A percentile compares a stretch with the other conserved stretches of the same genome.
Evolutionary conservation across 2,888 invertebrate genomes (phyloP).

Genomic region (Toxonevra muliebris): DNA sequence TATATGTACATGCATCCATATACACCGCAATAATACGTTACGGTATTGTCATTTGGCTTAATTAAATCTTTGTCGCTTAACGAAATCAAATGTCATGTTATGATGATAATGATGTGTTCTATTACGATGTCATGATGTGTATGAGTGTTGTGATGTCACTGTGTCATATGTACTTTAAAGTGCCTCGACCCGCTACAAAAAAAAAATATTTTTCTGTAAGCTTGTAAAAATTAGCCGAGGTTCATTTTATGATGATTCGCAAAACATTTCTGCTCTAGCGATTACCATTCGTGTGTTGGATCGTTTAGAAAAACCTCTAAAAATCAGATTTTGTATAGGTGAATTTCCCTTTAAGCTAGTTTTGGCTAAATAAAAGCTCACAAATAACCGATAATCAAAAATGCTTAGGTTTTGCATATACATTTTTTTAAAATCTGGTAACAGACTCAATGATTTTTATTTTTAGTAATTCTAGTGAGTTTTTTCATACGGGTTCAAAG

Average conservation of each 20-base stretch:
- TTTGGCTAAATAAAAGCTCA: too few species aligned
- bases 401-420: too few species aligned
- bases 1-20: too few species aligned
- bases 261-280: too few species aligned
- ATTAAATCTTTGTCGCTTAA: slow-evolving; percentile 17
- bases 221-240: neutral
- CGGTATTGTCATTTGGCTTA: slow-evolving; percentile 18
- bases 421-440: too few species aligned
- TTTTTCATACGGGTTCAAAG: too few species aligned
- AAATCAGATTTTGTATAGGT: neutral
- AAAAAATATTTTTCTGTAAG: neutral
- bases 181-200: neutral
- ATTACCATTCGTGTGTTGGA: neutral
- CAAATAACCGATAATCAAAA: too few species aligned
- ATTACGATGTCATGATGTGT: neutral
- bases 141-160: slow-evolving; percentile 15
- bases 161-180: slow-evolving; percentile 12
- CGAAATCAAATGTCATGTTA: slow-evolving; percentile 15
- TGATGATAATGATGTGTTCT: too few species aligned
- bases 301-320: neutral
- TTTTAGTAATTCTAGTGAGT: too few species aligned
- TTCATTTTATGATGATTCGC: too few species aligned
- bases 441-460: too few species aligned
- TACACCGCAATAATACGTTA: neutral
- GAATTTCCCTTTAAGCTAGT: too few species aligned